Evolutionary conservation across 2,797 vertebrate species (phyloP).

Genomic region (Peromyscus melanophrys): DNA sequence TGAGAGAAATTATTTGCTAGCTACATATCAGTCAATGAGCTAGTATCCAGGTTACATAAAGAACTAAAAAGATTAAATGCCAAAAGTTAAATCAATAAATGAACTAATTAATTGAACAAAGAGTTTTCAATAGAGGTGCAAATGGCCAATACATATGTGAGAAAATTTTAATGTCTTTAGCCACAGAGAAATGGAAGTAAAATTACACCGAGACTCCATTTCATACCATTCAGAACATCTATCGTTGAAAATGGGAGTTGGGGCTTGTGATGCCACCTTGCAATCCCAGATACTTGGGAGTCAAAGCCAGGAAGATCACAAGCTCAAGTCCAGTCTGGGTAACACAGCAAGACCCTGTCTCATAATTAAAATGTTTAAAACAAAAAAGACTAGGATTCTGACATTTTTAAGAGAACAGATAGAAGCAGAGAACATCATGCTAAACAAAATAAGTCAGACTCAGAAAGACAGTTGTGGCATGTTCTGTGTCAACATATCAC

Average conservation of each 20-base stretch:
- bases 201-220: background rate
- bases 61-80: background rate
- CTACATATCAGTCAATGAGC: background rate
- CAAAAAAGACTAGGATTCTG: background rate
- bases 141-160: background rate
- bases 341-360: background rate
- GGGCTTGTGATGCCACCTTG: too few species aligned
- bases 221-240: background rate
- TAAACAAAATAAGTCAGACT: background rate
- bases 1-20: background rate
- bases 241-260: background rate
- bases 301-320: background rate
- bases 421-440: background rate
- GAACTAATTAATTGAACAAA: background rate
- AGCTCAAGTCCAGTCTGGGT: background rate
- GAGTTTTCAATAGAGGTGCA: background rate
- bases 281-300: background rate
- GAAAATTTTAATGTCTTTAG: background rate
- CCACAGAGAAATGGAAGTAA: background rate
- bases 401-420: background rate
- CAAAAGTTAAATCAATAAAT: background rate
- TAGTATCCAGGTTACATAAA: background rate
- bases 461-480: background rate
- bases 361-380: background rate
- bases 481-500: background rate